Conservation (phyloP, 1,140 invertebrate genomes). For the Colletes latitarsis region DNA sequence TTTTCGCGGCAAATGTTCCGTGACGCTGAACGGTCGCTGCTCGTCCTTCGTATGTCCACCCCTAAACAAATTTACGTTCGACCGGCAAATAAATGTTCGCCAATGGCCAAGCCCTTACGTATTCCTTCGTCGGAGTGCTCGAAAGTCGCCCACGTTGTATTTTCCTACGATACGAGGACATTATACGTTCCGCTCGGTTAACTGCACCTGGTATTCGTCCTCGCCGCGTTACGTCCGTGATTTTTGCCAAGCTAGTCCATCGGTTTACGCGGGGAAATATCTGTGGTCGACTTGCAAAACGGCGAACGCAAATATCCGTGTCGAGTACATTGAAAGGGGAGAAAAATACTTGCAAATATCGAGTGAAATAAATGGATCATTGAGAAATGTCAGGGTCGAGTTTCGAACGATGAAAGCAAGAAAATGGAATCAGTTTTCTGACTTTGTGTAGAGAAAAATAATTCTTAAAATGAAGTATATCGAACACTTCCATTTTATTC, state of each 20-base stretch:
- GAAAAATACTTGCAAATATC: no score
- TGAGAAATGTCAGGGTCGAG: no score
- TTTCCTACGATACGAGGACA: slow-evolving; percentile 21
- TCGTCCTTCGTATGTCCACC: slow-evolving; percentile 65
- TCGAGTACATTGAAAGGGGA: no score
- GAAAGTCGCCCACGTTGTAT: slow-evolving; percentile 46
- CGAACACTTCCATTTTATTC: no score
- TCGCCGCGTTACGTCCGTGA: neutral
- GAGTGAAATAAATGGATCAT: no score
- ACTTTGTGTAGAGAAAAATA: no score
- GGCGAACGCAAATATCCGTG: no score
- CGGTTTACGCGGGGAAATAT: neutral
- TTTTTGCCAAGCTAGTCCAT: neutral
- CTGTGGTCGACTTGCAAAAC: no score
- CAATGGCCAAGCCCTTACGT: slow-evolving; percentile 49
- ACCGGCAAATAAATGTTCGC: slow-evolving; percentile 56
- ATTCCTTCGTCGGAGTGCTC: slow-evolving; percentile 42
- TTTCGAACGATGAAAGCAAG: no score
- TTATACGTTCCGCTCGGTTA: slow-evolving; percentile 41
- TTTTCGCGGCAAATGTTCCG: slow-evolving; percentile 73
- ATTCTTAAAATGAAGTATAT: no score
- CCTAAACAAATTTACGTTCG: slow-evolving; percentile 72
- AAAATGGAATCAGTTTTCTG: no score
- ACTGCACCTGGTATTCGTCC: slow-evolving; percentile 9
- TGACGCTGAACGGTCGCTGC: slow-evolving; percentile 67